A percentile compares a stretch with the other conserved stretches of the same genome.
Evolutionary conservation across 2,888 invertebrate genomes (phyloP).

Genomic region (Oligia fasciuncula): DNA sequence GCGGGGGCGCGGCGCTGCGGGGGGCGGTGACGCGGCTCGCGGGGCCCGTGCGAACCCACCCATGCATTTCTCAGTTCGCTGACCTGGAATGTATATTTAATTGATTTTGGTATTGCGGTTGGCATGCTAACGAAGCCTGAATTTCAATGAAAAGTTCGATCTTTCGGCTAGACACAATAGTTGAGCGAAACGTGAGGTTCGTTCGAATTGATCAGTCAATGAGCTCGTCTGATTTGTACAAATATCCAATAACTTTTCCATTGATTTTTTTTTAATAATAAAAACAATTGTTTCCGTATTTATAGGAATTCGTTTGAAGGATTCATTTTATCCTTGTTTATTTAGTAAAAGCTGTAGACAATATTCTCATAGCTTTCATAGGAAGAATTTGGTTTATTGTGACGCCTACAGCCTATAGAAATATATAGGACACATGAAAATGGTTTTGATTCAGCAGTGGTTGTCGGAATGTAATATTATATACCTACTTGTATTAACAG

Average conservation of each 20-base stretch:
- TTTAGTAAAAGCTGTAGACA: not conserved
- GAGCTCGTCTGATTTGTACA: slow-evolving; percentile 18
- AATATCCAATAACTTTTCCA: not conserved
- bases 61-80: slow-evolving; percentile 84
- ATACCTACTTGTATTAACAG: slow-evolving; percentile 20
- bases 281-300: not conserved
- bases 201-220: slow-evolving; percentile 26
- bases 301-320: not conserved
- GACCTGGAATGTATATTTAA: slow-evolving; percentile 84
- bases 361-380: not conserved
- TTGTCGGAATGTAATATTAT: slow-evolving; percentile 33
- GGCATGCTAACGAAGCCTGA: slow-evolving; percentile 75
- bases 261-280: not conserved
- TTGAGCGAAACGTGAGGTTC: slow-evolving; percentile 32
- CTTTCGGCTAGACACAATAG: slow-evolving; percentile 67
- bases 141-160: slow-evolving; percentile 76
- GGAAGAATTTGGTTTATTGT: not conserved
- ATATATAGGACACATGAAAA: slow-evolving; percentile 16
- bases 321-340: not conserved
- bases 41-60: slow-evolving; percentile 66
- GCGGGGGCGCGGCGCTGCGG: slow-evolving; percentile 22
- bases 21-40: slow-evolving; percentile 18
- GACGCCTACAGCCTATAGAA: not conserved
- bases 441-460: slow-evolving; percentile 25
- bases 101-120: slow-evolving; percentile 82